Base-by-base conservation (phyloP, 1,140 invertebrate genomes). In the Mylabris phalerata region DNA sequence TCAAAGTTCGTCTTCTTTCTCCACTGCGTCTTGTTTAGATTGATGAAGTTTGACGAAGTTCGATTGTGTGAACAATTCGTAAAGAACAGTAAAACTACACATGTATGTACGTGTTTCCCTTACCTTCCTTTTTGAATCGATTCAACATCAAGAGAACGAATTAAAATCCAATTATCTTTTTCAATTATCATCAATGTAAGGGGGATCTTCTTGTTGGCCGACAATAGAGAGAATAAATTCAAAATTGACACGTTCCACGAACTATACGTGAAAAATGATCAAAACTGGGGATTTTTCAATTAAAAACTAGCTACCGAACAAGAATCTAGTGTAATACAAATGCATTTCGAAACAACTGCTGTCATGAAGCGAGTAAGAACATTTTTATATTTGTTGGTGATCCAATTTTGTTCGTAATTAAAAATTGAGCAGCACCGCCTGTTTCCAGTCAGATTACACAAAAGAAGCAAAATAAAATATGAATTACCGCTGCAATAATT, bases 151-250 rank as follows among this genome's bases (percentile, higher is more conserved):
- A 26, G 25, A 27, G 50, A n/a, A n/a, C 39, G 43, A 52, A 52
- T 52, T 52, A 52, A 52, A 38, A 52, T 52, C 41, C 50, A 52
- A 52, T 52, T 52, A 52, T 2, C 27, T 52, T 41, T 52, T 44
- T 32, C 32, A 32, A 32, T 32, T 32, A 32, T 32, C 50, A 1
- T 25, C 41, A 19, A 52, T 42, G 4, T 44, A 9, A 44, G 43
- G n/a, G 43, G 19, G 43, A 44, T 44, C 11, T 42, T 42, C n/a
- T 42, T 11, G 9, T 42, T 19, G 19, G 19, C 19, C 19, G 19
- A 19, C 19, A 19, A 19, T 19, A 19, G 19, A 19, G 19, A 19
- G 19, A 19, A 19, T 19, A 19, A 19, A 19, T 19, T 19, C 19
- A 3, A 11, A 44, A 32, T 32, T 32, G 32, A 32, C 32, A 7